Evolutionary conservation across 2,888 invertebrate species (phyloP).

Genomic region (Boloria selene): DNA sequence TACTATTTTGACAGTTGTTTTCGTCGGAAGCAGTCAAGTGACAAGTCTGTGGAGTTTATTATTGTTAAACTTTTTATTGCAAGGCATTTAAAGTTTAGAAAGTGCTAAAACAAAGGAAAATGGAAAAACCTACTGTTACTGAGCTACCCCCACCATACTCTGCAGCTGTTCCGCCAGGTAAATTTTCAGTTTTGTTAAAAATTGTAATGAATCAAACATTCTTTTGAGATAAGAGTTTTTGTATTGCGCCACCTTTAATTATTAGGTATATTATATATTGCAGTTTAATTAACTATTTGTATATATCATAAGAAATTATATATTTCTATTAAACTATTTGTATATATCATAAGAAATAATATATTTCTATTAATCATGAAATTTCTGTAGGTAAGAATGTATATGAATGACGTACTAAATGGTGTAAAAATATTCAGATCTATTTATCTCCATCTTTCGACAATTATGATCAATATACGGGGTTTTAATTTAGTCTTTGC

Average conservation of each 20-base stretch:
- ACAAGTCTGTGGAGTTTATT: neutral
- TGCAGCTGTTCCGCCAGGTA: constrained; percentile 66
- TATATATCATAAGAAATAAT: neutral
- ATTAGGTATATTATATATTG: constrained; percentile 1
- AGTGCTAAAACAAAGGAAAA: constrained; percentile 45
- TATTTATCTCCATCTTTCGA: too few species aligned
- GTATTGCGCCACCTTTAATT: constrained; percentile 21
- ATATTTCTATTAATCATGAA: too few species aligned
- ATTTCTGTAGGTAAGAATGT: too few species aligned
- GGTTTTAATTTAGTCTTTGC: too few species aligned
- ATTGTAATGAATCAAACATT: constrained; percentile 54
- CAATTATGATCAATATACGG: too few species aligned
- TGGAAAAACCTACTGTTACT: constrained; percentile 68
- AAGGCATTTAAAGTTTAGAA: constrained; percentile 17
- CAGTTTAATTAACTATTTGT: too few species aligned
- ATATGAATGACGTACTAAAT: too few species aligned
- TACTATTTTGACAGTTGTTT: constrained; percentile 17
- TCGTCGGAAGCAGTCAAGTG: neutral
- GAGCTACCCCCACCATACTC: constrained; percentile 81
- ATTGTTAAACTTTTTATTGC: constrained; percentile 11
- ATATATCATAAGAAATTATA: too few species aligned
- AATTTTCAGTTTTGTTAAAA: constrained; percentile 34
- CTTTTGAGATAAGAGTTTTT: constrained; percentile 32
- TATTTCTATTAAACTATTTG: too few species aligned
- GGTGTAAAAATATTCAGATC: too few species aligned